Percentiles rank a stretch among this genome's conserved stretches.
Conservation (phyloP, 2,888 invertebrate genomes). For the Dryococelus australis region DNA sequence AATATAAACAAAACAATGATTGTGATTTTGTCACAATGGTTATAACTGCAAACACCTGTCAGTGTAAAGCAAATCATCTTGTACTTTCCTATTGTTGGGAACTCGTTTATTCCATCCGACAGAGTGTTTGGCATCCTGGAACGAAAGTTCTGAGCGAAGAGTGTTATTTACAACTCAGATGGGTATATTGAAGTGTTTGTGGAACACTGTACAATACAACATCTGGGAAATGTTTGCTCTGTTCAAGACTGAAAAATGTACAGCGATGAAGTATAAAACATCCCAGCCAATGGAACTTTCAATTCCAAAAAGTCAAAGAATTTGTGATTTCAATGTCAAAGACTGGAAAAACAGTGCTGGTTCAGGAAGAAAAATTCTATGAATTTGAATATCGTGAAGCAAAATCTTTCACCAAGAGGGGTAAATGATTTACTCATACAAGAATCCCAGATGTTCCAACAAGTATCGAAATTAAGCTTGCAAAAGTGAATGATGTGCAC, state of each 20-base stretch:
- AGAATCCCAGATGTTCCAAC: background rate
- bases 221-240: background rate
- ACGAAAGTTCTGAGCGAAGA: constrained; percentile 18
- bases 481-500: background rate
- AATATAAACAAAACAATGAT: constrained; percentile 2
- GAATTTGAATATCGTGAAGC: background rate
- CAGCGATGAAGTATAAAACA: background rate
- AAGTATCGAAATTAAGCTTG: background rate
- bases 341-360: background rate
- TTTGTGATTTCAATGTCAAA: background rate
- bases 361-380: background rate
- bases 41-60: background rate
- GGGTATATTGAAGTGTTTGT: background rate
- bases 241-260: constrained; percentile 26
- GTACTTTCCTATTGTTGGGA: constrained; percentile 12
- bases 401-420: background rate
- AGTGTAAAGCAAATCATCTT: constrained; percentile 10
- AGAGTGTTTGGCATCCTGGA: constrained; percentile 13
- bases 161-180: constrained; percentile 22
- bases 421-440: background rate
- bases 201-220: constrained; percentile 12
- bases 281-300: too few relatives aligned
- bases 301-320: background rate
- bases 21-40: background rate
- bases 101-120: constrained; percentile 5